phyloP scores from a whole-genome alignment of 2,797 vertebrate genomes.

The Iguana delicatissima region DNA sequence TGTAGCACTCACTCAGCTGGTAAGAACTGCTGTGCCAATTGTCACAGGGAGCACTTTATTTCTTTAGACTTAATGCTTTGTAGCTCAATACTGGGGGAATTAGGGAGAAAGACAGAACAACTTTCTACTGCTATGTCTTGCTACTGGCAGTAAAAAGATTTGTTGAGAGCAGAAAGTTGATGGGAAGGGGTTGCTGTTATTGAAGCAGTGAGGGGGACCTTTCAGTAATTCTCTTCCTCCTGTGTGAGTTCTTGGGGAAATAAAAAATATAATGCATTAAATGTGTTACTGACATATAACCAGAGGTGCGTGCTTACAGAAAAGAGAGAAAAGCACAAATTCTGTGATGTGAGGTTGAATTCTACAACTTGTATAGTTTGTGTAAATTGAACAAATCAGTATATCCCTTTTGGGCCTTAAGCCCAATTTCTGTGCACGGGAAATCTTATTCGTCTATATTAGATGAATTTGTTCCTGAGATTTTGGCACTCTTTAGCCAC shows the following conservation, averaged over 20 bases:
- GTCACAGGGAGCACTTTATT: conserved; percentile 15
- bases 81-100: conserved; percentile 11
- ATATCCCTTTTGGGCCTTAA: neutral
- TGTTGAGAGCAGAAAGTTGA: neutral
- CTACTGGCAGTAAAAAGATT: neutral
- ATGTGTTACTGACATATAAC: neutral
- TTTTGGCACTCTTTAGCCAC: neutral
- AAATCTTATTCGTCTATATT: neutral
- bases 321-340: neutral
- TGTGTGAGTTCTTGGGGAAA: neutral
- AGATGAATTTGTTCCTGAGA: neutral
- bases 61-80: conserved; percentile 28
- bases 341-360: neutral
- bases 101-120: conserved; percentile 5
- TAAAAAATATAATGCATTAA: neutral
- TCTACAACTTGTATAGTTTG: conserved; percentile 4
- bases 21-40: conserved; percentile 16
- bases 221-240: neutral
- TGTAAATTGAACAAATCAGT: neutral
- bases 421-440: neutral
- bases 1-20: conserved; percentile 9
- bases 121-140: neutral
- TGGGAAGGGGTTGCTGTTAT: neutral
- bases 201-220: neutral
- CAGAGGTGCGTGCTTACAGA: neutral